These are phyloP conservation scores for Diaphora mendica DNA, from an alignment of 2,888 invertebrate genomes.

Conservation along the genomic window DNA sequence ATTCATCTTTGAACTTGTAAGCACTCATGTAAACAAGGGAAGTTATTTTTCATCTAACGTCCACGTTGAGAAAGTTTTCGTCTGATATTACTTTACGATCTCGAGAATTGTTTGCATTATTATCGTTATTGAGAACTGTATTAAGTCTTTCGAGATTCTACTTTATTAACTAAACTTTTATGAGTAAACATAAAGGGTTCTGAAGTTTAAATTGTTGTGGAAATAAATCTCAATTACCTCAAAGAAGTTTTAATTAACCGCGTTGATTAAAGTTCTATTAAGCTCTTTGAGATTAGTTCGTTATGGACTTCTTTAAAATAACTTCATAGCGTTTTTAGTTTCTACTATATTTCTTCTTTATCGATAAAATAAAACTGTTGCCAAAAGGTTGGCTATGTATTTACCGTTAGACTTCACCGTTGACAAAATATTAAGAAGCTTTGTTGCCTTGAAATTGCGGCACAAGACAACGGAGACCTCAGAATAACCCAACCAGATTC, in stretches of 20 bases:
- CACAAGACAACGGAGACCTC: too few species aligned
- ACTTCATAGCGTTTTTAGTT: not conserved
- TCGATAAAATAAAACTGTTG: not conserved
- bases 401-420: not conserved
- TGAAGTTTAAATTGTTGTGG: conserved; percentile 10
- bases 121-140: conserved; percentile 13
- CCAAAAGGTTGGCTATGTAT: not conserved
- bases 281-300: not conserved
- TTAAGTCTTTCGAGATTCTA: conserved; percentile 10
- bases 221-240: conserved; percentile 10
- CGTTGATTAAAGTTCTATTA: not conserved
- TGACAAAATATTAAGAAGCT: not conserved
- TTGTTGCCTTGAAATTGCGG: not conserved
- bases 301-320: not conserved
- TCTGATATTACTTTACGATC: conserved; percentile 16
- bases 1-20: not conserved
- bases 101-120: conserved; percentile 15
- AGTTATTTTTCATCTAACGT: conserved; percentile 11
- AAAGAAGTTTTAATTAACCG: conserved; percentile 1
- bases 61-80: conserved; percentile 8
- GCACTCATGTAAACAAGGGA: not conserved
- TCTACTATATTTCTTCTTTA: not conserved
- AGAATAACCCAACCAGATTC: too few species aligned
- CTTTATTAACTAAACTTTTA: conserved; percentile 17
- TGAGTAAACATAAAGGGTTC: conserved; percentile 16